These are phyloP conservation scores for Aphodius sticticus DNA, from an alignment of 2,888 invertebrate genomes.

Conservation along the genomic window DNA sequence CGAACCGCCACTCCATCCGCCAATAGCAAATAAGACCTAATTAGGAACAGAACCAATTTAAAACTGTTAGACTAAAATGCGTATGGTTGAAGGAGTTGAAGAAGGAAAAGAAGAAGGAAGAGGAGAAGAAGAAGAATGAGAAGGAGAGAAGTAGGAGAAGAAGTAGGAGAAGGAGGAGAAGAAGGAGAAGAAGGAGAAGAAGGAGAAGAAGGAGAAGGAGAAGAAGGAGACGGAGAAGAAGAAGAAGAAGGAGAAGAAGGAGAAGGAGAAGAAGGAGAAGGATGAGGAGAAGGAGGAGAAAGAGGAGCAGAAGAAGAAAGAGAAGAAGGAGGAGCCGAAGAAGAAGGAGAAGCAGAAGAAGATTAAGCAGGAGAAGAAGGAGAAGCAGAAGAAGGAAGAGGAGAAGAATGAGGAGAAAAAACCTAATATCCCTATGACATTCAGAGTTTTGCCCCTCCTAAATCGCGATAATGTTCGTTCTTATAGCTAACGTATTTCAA, in stretches of 20 bases:
- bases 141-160: not conserved
- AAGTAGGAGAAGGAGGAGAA: not conserved
- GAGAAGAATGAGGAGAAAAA: constrained; percentile 5
- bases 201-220: not conserved
- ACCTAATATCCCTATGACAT: too few relatives aligned
- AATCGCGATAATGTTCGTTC: too few relatives aligned
- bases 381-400: not conserved
- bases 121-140: constrained; percentile 24
- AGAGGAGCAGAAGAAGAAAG: too few relatives aligned
- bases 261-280: constrained; percentile 11
- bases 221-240: not conserved
- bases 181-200: constrained; percentile 13
- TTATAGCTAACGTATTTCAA: too few relatives aligned
- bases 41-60: not conserved
- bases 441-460: too few relatives aligned
- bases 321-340: too few relatives aligned
- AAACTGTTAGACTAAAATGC: constrained; percentile 14
- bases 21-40: constrained; percentile 68
- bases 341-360: not conserved
- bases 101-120: too few relatives aligned
- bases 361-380: constrained; percentile 6
- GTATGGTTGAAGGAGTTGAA: not conserved
- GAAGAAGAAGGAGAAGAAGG: constrained; percentile 15
- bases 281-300: not conserved
- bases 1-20: constrained; percentile 80